Conservation (phyloP, 2,113 vertebrate species). For the Myrmecobius fasciatus region DNA sequence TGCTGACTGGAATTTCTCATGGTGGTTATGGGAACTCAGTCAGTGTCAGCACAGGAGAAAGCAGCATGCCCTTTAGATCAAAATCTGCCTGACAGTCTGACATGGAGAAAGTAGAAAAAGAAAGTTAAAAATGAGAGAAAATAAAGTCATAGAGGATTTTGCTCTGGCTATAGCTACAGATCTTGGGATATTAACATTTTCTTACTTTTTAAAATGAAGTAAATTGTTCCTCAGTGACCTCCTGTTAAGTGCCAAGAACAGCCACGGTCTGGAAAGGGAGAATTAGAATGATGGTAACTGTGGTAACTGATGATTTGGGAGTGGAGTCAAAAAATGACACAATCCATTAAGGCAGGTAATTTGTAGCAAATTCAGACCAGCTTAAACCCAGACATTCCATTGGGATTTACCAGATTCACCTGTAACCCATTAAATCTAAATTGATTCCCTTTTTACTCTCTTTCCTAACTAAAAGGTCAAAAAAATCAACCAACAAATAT, state of each 20-base stretch:
- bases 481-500: not conserved
- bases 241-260: not conserved
- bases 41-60: constrained; percentile 43
- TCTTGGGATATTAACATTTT: constrained; percentile 67
- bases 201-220: constrained; percentile 62
- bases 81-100: constrained; percentile 56
- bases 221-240: constrained; percentile 62
- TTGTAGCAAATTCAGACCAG: constrained; percentile 39
- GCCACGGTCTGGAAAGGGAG: not conserved
- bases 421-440: not conserved
- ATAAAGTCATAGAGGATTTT: constrained; percentile 58
- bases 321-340: not conserved
- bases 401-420: not conserved
- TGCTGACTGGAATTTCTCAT: constrained; percentile 23
- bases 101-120: constrained; percentile 30
- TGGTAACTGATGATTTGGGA: not conserved
- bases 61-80: constrained; percentile 28
- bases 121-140: constrained; percentile 59
- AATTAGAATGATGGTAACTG: constrained; percentile 4
- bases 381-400: constrained; percentile 14
- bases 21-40: constrained; percentile 38
- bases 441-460: not conserved
- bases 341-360: not conserved
- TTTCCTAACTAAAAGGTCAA: not conserved
- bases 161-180: constrained; percentile 58